phyloP scores from a whole-genome alignment of 2,797 vertebrate genomes.

The Thalassophryne amazonica region DNA sequence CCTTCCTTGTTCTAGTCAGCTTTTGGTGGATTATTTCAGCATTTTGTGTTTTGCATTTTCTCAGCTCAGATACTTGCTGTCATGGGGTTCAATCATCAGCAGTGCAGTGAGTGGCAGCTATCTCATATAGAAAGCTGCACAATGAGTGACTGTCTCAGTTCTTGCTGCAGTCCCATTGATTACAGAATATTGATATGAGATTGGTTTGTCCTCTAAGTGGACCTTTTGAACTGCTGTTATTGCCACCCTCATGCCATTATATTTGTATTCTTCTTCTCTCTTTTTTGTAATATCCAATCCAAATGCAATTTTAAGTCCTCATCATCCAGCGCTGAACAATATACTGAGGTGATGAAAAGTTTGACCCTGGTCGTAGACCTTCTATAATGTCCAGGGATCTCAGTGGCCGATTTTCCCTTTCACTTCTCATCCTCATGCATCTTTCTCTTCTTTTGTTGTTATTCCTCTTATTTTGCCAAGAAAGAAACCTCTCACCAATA shows the following conservation, averaged over 20 bases:
- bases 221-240: conserved; percentile 34
- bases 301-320: conserved; percentile 49
- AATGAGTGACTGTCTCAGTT: conserved; percentile 29
- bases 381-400: conserved; percentile 4
- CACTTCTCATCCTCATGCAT: conserved; percentile 5
- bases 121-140: conserved; percentile 27
- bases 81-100: too few species aligned
- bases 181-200: conserved; percentile 52
- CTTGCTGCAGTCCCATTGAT: conserved; percentile 30
- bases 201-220: conserved; percentile 52
- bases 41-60: not conserved
- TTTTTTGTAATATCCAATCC: conserved; percentile 51
- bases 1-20: too few species aligned
- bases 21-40: too few species aligned
- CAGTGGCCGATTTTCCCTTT: conserved; percentile 1
- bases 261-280: conserved; percentile 61
- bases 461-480: not conserved
- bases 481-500: too few species aligned
- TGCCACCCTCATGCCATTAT: conserved; percentile 35
- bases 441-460: conserved; percentile 22
- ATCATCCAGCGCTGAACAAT: conserved; percentile 27
- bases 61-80: not conserved
- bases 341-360: conserved; percentile 54
- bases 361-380: conserved; percentile 42
- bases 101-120: too few species aligned